Conservation (phyloP, 2,113 vertebrate genomes). For the Urocolius indicus region DNA sequence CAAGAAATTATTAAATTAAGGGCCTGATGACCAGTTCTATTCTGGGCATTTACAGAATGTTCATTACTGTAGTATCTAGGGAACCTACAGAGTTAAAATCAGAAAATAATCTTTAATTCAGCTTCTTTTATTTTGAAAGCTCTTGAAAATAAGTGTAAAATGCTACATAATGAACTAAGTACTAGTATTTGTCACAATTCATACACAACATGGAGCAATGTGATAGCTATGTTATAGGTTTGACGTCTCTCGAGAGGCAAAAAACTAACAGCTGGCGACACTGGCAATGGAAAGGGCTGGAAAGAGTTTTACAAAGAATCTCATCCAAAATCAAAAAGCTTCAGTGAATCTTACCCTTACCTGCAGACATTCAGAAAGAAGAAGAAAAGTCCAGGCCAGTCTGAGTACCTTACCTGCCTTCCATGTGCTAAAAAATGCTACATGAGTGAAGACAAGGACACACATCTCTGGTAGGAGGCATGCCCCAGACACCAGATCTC, state of each 20-base stretch:
- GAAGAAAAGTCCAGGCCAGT: neutral
- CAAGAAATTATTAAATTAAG: slow-evolving; percentile 58
- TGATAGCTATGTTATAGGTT: neutral
- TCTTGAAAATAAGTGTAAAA: slow-evolving; percentile 29
- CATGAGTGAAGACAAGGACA: neutral
- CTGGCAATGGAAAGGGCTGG: neutral
- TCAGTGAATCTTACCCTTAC: neutral
- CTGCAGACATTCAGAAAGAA: neutral
- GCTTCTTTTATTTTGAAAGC: slow-evolving; percentile 43
- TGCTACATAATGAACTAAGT: slow-evolving; percentile 32
- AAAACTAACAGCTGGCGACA: slow-evolving; percentile 1
- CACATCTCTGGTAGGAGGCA: neutral
- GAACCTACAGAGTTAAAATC: neutral
- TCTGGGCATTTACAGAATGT: slow-evolving; percentile 5
- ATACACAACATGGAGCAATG: neutral
- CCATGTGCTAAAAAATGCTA: neutral
- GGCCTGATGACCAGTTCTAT: neutral
- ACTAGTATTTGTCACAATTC: slow-evolving; percentile 37
- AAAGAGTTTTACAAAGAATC: neutral
- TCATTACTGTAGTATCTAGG: slow-evolving; percentile 1
- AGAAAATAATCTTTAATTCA: neutral
- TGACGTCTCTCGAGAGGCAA: slow-evolving; percentile 21
- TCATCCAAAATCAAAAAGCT: neutral
- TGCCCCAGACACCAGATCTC: neutral
- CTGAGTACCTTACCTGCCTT: neutral